Percentiles rank a stretch among this genome's conserved stretches.
phyloP scores from a whole-genome alignment of 2,888 invertebrate species.

The Bugulina stolonifera region DNA sequence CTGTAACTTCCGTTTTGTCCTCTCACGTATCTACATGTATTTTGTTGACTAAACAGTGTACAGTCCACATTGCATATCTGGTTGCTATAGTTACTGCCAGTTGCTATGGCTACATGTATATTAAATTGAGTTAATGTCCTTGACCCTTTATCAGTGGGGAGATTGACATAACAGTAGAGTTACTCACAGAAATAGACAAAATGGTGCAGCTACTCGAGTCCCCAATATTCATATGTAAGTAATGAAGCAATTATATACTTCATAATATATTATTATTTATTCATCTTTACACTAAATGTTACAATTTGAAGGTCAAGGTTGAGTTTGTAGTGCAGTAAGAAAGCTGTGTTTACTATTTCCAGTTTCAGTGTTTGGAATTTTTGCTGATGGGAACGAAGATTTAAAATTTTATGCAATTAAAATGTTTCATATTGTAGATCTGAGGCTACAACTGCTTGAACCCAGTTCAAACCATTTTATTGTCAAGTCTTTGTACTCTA shows the following conservation, averaged over 20 bases:
- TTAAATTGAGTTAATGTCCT: neutral
- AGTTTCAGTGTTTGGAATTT: no score
- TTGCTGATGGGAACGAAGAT: no score
- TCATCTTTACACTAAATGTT: no score
- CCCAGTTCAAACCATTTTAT: constrained; percentile 69
- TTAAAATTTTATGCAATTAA: no score
- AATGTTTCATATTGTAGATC: constrained; percentile 62
- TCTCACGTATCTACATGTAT: no score
- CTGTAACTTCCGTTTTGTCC: neutral
- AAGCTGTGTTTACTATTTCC: no score
- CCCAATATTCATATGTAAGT: constrained; percentile 95
- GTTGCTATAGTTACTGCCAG: neutral
- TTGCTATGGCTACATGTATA: neutral
- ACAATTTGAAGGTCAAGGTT: no score
- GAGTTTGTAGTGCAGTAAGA: no score
- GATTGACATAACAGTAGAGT: constrained; percentile 90
- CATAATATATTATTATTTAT: no score
- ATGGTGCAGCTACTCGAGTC: constrained; percentile 95
- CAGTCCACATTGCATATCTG: no score
- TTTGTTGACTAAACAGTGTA: no score
- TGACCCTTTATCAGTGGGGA: constrained; percentile 65
- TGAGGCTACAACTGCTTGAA: constrained; percentile 83
- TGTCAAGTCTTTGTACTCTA: constrained; percentile 82
- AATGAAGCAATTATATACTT: no score
- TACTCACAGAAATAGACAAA: constrained; percentile 92